These are phyloP conservation scores for Ormyrus labotus DNA, from an alignment of 2,888 invertebrate species.

Conservation along the genomic window DNA sequence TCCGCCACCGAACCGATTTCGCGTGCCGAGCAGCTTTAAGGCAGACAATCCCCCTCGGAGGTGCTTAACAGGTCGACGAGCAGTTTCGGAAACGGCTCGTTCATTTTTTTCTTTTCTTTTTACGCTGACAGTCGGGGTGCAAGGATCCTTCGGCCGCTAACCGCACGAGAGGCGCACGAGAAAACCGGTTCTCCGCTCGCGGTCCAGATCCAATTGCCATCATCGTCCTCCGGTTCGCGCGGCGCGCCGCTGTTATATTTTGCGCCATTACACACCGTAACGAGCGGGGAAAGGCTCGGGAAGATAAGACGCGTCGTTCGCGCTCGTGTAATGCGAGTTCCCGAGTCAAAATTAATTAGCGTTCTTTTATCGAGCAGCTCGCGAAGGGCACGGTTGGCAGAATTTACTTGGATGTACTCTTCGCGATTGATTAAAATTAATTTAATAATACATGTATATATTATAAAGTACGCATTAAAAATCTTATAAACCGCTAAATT, in stretches of 20 bases:
- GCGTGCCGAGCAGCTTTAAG: too few relatives aligned
- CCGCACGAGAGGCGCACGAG: neutral
- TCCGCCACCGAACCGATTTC: neutral
- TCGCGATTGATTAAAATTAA: too few relatives aligned
- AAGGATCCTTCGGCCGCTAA: neutral
- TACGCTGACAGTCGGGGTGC: neutral
- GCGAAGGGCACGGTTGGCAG: too few relatives aligned
- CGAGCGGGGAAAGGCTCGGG: too few relatives aligned
- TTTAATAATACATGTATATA: too few relatives aligned
- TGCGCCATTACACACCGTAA: neutral
- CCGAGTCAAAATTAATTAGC: too few relatives aligned
- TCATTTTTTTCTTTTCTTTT: neutral
- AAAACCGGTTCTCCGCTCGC: constrained; percentile 21
- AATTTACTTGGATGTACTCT: too few relatives aligned
- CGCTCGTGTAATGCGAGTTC: neutral
- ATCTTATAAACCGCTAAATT: too few relatives aligned
- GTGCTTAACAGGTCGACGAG: constrained; percentile 1
- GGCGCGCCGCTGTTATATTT: neutral
- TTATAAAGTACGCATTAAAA: too few relatives aligned
- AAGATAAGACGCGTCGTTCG: neutral
- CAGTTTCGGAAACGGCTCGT: constrained; percentile 12
- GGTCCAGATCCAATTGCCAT: constrained; percentile 37
- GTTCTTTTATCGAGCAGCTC: too few relatives aligned
- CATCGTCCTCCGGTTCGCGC: neutral
- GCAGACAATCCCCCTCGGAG: neutral